These are phyloP conservation scores for Meiosimyza decipiens DNA, from an alignment of 2,888 invertebrate species.

Conservation along the genomic window DNA sequence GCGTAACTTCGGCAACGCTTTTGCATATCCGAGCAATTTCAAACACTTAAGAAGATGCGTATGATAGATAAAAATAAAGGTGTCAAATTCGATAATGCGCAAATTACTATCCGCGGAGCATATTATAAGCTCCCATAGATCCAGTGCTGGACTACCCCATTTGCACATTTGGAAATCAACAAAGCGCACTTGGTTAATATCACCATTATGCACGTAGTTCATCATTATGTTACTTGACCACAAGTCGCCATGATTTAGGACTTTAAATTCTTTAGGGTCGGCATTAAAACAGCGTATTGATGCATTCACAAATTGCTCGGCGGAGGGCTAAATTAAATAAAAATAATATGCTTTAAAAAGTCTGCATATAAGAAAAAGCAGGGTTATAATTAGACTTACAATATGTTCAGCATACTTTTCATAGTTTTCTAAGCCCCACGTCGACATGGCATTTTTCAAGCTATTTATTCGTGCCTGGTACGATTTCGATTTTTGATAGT, in stretches of 20 bases:
- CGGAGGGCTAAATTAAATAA: constrained; percentile 52
- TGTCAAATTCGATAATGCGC: constrained; percentile 59
- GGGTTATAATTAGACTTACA: constrained; percentile 45
- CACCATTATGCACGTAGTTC: constrained; percentile 51
- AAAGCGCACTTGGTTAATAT: constrained; percentile 59
- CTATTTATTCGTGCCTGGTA: constrained; percentile 56
- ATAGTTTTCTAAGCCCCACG: constrained; percentile 55
- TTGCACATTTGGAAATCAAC: constrained; percentile 63
- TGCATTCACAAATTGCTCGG: constrained; percentile 60
- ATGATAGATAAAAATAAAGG: constrained; percentile 60
- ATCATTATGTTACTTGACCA: constrained; percentile 64
- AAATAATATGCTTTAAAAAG: background rate
- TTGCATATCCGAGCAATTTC: constrained; percentile 55
- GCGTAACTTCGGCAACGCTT: constrained; percentile 55
- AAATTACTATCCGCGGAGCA: constrained; percentile 59
- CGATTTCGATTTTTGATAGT: constrained; percentile 58
- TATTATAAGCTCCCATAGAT: constrained; percentile 61
- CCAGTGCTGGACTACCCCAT: constrained; percentile 63
- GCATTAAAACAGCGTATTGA: constrained; percentile 53
- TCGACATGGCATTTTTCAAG: constrained; percentile 57
- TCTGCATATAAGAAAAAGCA: background rate
- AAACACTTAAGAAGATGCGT: constrained; percentile 57
- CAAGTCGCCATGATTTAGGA: constrained; percentile 64
- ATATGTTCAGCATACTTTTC: constrained; percentile 56
- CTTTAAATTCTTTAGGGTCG: constrained; percentile 57